Percentiles rank a stretch among this genome's conserved stretches.
These are phyloP conservation scores for Dendrolimus kikuchii DNA, from an alignment of 1,140 invertebrate species.

Conservation along the genomic window DNA sequence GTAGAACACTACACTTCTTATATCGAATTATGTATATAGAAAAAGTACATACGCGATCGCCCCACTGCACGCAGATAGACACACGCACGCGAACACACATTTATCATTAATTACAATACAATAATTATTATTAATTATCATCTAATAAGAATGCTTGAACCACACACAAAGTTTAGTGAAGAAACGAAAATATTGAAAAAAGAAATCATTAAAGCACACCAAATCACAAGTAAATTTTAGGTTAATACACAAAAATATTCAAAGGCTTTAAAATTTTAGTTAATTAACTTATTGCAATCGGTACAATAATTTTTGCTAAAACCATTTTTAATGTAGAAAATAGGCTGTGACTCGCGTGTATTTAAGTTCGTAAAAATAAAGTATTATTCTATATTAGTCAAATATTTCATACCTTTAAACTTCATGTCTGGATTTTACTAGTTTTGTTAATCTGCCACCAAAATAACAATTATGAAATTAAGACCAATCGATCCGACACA, in stretches of 20 bases:
- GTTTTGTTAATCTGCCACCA: too few relatives aligned
- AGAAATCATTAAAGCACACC: constrained; percentile 32
- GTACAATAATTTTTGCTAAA: too few relatives aligned
- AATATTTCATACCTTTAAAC: too few relatives aligned
- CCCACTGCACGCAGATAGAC: constrained; percentile 25
- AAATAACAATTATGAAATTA: too few relatives aligned
- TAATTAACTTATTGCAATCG: too few relatives aligned
- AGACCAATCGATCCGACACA: too few relatives aligned
- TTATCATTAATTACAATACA: constrained; percentile 3
- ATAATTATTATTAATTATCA: constrained; percentile 36
- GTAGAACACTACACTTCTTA: constrained; percentile 62
- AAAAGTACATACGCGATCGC: constrained; percentile 48
- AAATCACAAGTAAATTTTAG: constrained; percentile 27
- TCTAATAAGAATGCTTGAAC: constrained; percentile 40
- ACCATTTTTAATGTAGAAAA: too few relatives aligned
- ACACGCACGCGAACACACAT: constrained; percentile 26
- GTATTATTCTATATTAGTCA: too few relatives aligned
- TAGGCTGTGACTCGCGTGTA: too few relatives aligned
- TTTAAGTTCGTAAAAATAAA: too few relatives aligned
- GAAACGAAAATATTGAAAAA: constrained; percentile 5
- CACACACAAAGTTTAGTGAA: constrained; percentile 4
- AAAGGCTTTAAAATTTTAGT: constrained; percentile 11
- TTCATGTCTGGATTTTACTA: too few relatives aligned
- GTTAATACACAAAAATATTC: constrained; percentile 10
- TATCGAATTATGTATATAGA: constrained; percentile 33